phyloP scores from a whole-genome alignment of 2,888 invertebrate genomes.

The Clanis bilineata region DNA sequence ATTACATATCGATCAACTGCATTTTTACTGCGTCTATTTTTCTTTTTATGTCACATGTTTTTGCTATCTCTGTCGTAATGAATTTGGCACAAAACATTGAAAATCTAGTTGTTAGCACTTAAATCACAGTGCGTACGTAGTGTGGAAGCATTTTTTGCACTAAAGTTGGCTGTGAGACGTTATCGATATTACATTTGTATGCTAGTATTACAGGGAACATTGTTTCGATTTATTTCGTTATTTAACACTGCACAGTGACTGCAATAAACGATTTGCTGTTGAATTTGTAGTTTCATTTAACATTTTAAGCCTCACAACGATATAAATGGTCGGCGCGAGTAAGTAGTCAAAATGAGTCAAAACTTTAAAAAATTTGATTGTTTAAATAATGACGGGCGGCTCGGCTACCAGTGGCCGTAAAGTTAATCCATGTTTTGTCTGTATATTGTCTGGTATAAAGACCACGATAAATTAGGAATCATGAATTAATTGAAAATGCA shows the following conservation, averaged over 20 bases:
- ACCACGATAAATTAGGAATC: neutral
- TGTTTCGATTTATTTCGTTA: neutral
- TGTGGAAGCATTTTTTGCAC: neutral
- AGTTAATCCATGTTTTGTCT: too few species aligned
- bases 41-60: too few species aligned
- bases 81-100: neutral
- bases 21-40: too few species aligned
- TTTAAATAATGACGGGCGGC: too few species aligned
- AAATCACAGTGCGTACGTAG: neutral
- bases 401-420: too few species aligned
- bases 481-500: neutral
- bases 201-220: neutral
- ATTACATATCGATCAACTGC: too few species aligned
- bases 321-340: too few species aligned
- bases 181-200: constrained; percentile 6
- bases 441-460: too few species aligned
- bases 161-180: constrained; percentile 22
- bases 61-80: too few species aligned
- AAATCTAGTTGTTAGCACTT: neutral
- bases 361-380: too few species aligned
- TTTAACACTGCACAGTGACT: neutral
- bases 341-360: too few species aligned
- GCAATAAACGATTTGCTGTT: constrained; percentile 15
- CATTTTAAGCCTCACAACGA: neutral
- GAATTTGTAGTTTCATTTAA: neutral